Percentiles rank a stretch among this genome's conserved stretches.
Evolutionary conservation across 2,888 invertebrate species (phyloP).

Genomic region (Ceraclea dissimilis): DNA sequence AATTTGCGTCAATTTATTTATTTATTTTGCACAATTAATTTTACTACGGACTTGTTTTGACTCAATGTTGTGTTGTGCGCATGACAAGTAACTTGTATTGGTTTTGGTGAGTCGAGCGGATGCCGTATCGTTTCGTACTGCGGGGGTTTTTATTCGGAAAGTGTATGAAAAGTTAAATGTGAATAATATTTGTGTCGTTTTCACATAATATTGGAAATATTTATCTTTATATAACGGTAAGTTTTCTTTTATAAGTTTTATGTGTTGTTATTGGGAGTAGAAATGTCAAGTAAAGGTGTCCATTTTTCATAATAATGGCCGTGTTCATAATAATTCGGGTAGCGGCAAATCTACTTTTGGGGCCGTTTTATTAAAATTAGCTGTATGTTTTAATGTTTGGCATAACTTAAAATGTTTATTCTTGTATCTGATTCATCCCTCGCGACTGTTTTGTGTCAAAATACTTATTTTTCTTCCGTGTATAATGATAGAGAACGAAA

Average conservation of each 20-base stretch:
- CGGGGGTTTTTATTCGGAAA: constrained; percentile 20
- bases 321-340: constrained; percentile 6
- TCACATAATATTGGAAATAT: constrained; percentile 18
- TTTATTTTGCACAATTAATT: no score
- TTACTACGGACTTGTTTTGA: not conserved
- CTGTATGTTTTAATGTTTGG: not conserved
- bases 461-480: not conserved
- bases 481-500: not conserved
- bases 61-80: constrained; percentile 8
- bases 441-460: not conserved
- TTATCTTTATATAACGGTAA: constrained; percentile 17
- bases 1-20: no score
- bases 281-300: constrained; percentile 11
- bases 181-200: constrained; percentile 20
- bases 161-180: constrained; percentile 20
- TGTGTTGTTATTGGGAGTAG: constrained; percentile 4
- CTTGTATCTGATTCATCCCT: no score
- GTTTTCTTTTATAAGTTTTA: constrained; percentile 1
- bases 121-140: constrained; percentile 18
- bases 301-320: constrained; percentile 15
- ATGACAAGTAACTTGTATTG: constrained; percentile 19
- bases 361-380: not conserved
- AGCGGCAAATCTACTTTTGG: constrained; percentile 15
- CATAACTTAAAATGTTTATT: not conserved
- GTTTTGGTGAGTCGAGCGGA: constrained; percentile 19